Evolutionary conservation across 2,113 vertebrate genomes (phyloP).

Genomic region (Peromyscus maniculatus): DNA sequence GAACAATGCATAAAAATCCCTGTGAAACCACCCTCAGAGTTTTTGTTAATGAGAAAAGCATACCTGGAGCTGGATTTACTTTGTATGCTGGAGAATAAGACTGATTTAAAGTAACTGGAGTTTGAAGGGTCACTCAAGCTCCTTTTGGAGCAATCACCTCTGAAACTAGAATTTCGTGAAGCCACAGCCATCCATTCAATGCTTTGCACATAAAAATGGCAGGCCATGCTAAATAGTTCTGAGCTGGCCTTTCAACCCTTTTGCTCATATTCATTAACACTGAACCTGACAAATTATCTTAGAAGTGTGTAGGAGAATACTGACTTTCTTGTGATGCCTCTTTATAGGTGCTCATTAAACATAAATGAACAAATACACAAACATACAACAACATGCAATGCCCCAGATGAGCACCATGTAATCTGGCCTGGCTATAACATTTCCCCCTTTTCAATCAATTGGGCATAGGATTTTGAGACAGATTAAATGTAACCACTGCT

Average conservation of each 20-base stretch:
- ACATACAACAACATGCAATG: not conserved
- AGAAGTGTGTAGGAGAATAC: conserved; percentile 48
- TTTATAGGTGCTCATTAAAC: conserved; percentile 52
- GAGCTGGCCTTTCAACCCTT: not conserved
- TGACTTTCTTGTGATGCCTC: conserved; percentile 36
- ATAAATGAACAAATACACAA: conserved; percentile 34
- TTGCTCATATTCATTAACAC: conserved; percentile 4
- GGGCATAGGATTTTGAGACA: not conserved
- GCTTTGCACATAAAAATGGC: conserved; percentile 59
- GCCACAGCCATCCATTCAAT: conserved; percentile 54
- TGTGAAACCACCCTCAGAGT: conserved; percentile 75
- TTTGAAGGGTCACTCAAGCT: conserved; percentile 56
- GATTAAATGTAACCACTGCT: conserved; percentile 6
- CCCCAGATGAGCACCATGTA: not conserved
- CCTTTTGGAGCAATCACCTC: conserved; percentile 63
- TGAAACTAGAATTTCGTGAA: conserved; percentile 67
- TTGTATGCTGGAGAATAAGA: conserved; percentile 44
- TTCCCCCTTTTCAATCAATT: conserved; percentile 30
- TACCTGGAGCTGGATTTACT: conserved; percentile 71
- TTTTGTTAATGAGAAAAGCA: conserved; percentile 83
- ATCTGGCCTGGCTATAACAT: not conserved
- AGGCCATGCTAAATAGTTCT: conserved; percentile 17
- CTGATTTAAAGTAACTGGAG: conserved; percentile 60
- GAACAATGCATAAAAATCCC: conserved; percentile 82
- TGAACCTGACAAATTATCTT: conserved; percentile 41